phyloP scores from a whole-genome alignment of 2,113 vertebrate genomes.

The Amphilophus citrinellus region DNA sequence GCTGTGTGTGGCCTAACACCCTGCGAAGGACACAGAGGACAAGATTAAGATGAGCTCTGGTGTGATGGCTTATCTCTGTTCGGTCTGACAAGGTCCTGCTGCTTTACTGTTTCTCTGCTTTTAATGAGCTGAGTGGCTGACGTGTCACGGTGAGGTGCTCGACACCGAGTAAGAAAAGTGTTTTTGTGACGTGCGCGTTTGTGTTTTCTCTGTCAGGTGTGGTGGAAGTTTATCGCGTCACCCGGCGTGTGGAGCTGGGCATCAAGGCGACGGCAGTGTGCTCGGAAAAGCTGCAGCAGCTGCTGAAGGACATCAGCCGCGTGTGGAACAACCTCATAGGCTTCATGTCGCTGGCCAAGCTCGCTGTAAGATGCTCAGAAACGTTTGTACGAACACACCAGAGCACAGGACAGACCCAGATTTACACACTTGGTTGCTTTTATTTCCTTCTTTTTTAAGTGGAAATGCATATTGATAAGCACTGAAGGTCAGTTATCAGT shows the following conservation, averaged over 20 bases:
- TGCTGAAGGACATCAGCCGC: constrained; percentile 95
- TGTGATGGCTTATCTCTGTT: background rate
- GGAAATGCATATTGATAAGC: background rate
- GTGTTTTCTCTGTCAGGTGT: constrained; percentile 84
- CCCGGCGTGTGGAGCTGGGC: constrained; percentile 94
- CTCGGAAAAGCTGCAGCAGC: constrained; percentile 94
- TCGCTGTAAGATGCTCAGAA: constrained; percentile 84
- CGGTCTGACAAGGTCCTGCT: constrained; percentile 13
- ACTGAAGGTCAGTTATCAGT: background rate
- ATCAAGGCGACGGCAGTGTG: constrained; percentile 97
- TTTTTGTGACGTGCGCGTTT: background rate
- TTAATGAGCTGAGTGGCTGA: constrained; percentile 39
- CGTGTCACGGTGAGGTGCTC: background rate
- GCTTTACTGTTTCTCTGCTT: constrained; percentile 23
- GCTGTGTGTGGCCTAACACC: constrained; percentile 1
- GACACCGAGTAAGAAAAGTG: background rate
- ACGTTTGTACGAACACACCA: background rate
- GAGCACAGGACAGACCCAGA: background rate
- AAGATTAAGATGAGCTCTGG: constrained; percentile 21
- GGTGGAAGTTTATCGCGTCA: constrained; percentile 96
- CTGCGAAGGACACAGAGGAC: constrained; percentile 44
- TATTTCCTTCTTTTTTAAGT: background rate
- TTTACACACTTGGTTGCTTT: background rate
- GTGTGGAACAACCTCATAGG: constrained; percentile 98
- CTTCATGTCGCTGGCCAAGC: constrained; percentile 96